A percentile compares a stretch with the other conserved stretches of the same genome.
Conservation (phyloP, 2,113 vertebrate species). For the Myxocyprinus asiaticus region DNA sequence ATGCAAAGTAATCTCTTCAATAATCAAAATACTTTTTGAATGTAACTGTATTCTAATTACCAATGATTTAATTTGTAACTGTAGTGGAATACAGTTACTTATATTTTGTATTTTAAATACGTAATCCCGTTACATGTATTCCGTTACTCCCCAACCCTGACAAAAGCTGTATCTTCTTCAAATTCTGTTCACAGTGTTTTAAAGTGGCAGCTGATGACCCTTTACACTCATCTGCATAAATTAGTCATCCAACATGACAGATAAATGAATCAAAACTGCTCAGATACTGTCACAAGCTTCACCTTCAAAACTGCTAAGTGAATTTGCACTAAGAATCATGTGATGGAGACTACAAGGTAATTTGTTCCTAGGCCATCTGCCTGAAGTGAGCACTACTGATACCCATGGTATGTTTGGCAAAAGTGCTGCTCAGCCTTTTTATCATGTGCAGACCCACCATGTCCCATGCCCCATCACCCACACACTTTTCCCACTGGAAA, state of each 20-base stretch:
- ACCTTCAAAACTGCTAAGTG: neutral
- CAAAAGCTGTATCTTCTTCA: too few relatives aligned
- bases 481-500: slow-evolving; percentile 44
- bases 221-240: neutral
- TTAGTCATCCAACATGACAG: neutral
- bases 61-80: too few relatives aligned
- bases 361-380: slow-evolving; percentile 52
- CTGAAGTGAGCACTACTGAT: slow-evolving; percentile 48
- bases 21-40: too few relatives aligned
- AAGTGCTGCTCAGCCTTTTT: slow-evolving; percentile 65
- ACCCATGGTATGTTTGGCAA: slow-evolving; percentile 53
- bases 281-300: neutral
- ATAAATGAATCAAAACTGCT: neutral
- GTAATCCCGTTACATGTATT: too few relatives aligned
- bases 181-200: too few relatives aligned
- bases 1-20: too few relatives aligned
- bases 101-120: too few relatives aligned
- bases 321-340: slow-evolving; percentile 26
- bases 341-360: neutral
- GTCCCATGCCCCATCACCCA: slow-evolving; percentile 26
- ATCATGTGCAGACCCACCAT: slow-evolving; percentile 16
- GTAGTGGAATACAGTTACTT: too few relatives aligned
- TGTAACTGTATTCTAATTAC: too few relatives aligned
- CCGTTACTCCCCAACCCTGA: too few relatives aligned
- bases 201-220: neutral